Base-by-base conservation (phyloP, 2,888 invertebrate genomes). In the Lasiommata megera region DNA sequence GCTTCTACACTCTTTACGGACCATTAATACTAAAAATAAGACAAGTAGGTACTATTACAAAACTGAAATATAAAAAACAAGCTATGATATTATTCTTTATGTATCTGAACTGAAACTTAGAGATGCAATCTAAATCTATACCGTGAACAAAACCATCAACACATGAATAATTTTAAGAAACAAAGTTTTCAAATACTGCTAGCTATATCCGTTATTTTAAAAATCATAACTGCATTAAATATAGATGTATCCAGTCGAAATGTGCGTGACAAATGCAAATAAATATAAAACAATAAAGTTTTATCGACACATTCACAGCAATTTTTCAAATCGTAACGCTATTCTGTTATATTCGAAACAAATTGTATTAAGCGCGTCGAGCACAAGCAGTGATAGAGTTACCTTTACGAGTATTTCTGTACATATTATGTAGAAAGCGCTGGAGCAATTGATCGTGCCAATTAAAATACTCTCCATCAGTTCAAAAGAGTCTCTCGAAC, bases 191-290 rank as follows among this genome's bases (percentile, higher is more conserved):
- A 7, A 28, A 28, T n/a, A 23, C 18, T 37, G 12, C 14, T 14
- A 37, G 6, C 3, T 7, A 1, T 43, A 11, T 31, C 16, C 31
- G 31, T 17, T 31, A 46, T 23, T 43, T 23, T 2, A 31, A 11
- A 28, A 31, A 18, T 14, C 9, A 29, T 31, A 46, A 46, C 23
- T 43, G 12, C 43, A 18, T 11, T 1, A 23, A 23, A 14, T 6
- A 11, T 12, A 28, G 41, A 58, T 58, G 36, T 40, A 34, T n/a
- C 14, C 17, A 12, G 12, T 18, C 23, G 23, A 23, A 14, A 16
- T 48, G 23, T 47, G 53, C 56, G 53, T 60, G 60, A 53, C 17
- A 53, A 23, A 44, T 56, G 23, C 41, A 16, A 56, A 60, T 54
- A 54, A 53, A 60, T 53, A 60, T 50, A 60, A 47, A 38, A 50